Conservation (phyloP, 2,113 vertebrate genomes). For the Hemichromis elongatus region DNA sequence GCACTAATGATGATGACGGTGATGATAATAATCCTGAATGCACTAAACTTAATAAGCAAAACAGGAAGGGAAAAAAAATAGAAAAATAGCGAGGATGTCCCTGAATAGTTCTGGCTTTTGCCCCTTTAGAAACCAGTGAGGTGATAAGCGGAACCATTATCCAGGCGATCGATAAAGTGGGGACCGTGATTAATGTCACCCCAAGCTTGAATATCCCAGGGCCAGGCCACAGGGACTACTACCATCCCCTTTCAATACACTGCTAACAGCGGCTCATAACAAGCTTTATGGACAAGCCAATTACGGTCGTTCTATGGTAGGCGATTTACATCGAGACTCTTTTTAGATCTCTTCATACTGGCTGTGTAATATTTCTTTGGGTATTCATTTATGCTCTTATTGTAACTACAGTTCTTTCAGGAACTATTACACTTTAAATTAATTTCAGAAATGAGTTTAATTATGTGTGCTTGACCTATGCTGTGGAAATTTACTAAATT, state of each 20-base stretch:
- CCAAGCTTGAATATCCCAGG: conserved; percentile 2
- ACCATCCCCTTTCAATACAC: conserved; percentile 15
- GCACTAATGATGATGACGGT: neutral
- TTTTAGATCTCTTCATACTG: neutral
- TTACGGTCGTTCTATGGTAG: conserved; percentile 13
- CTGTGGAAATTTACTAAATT: neutral
- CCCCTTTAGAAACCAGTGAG: conserved; percentile 34
- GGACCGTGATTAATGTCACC: conserved; percentile 62
- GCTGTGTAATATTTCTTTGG: neutral
- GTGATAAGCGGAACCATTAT: conserved; percentile 69
- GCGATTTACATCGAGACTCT: neutral
- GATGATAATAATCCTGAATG: neutral
- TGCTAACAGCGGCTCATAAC: conserved; percentile 8
- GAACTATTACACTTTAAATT: neutral
- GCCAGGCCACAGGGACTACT: conserved; percentile 30
- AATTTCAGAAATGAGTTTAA: neutral
- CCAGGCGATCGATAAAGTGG: conserved; percentile 49
- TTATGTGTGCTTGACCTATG: neutral
- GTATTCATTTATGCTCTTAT: neutral
- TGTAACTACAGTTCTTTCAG: neutral
- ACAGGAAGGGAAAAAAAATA: neutral
- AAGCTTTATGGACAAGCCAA: conserved; percentile 18
- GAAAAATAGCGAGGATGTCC: conserved; percentile 29
- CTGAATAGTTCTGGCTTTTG: conserved; percentile 38
- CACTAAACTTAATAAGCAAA: conserved; percentile 10